These are phyloP conservation scores for Sylvicapra grimmia DNA, from an alignment of 2,113 vertebrate species.

Conservation along the genomic window DNA sequence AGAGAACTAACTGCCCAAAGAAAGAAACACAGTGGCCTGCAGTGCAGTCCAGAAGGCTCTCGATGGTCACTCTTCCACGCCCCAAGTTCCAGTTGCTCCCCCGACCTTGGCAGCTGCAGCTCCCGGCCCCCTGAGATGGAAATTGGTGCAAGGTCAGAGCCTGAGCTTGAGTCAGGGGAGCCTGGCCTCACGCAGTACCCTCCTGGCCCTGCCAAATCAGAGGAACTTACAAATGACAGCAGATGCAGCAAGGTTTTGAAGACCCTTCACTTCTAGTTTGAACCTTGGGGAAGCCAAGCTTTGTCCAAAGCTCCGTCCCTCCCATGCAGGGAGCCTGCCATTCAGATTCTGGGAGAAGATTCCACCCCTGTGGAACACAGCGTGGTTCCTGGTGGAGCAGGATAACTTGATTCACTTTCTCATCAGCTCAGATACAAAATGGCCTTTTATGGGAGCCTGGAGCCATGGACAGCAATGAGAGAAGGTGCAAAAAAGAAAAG, in stretches of 20 bases:
- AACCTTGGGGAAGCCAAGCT: neutral
- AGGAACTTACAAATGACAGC: neutral
- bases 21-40: neutral
- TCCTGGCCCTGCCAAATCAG: neutral
- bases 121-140: neutral
- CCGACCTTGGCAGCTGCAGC: rapidly evolving
- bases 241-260: neutral
- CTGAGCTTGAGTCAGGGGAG: neutral
- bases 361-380: neutral
- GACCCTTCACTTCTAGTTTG: neutral
- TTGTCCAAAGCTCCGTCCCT: rapidly evolving
- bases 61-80: rapidly evolving
- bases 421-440: neutral
- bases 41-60: neutral
- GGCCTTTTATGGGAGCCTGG: neutral
- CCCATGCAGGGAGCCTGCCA: neutral
- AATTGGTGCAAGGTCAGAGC: neutral
- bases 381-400: rapidly evolving
- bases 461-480: neutral
- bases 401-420: neutral
- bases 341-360: neutral
- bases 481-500: neutral
- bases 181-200: rapidly evolving
- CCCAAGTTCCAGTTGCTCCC: neutral
- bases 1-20: neutral